phyloP scores from a whole-genome alignment of 2,888 invertebrate species.

The Drosophila sordidapex region DNA sequence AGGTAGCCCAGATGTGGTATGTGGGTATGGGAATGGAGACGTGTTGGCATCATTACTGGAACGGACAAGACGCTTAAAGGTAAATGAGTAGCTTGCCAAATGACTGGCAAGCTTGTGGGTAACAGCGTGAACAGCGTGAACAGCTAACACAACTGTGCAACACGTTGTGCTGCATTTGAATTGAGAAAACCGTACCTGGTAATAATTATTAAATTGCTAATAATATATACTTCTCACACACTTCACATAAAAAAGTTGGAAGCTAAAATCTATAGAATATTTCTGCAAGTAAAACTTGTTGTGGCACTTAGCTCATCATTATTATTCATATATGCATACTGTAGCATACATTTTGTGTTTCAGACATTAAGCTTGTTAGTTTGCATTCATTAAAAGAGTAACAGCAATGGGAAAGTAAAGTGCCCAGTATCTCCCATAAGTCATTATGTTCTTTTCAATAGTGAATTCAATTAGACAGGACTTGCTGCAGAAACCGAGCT shows the following conservation, averaged over 20 bases:
- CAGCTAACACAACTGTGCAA: slow-evolving; percentile 15
- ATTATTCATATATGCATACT: not conserved
- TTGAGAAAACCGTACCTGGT: slow-evolving; percentile 10
- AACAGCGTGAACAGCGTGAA: slow-evolving; percentile 13
- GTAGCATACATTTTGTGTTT: not conserved
- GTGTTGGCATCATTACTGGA: slow-evolving; percentile 46
- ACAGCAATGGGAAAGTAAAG: not conserved
- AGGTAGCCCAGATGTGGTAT: slow-evolving; percentile 35
- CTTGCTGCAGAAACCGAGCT: slow-evolving; percentile 1
- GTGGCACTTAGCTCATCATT: not conserved
- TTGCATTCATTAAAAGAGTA: not conserved
- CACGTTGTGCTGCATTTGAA: slow-evolving; percentile 38
- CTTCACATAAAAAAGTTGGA: not conserved
- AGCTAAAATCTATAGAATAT: not conserved
- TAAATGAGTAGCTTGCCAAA: slow-evolving; percentile 58
- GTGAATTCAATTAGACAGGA: slow-evolving; percentile 61
- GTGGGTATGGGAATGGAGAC: slow-evolving; percentile 14
- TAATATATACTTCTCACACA: not conserved
- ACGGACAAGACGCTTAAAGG: slow-evolving; percentile 66
- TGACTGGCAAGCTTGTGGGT: slow-evolving; percentile 36
- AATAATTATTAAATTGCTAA: slow-evolving; percentile 24
- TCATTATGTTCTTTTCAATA: slow-evolving; percentile 4
- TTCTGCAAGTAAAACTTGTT: not conserved
- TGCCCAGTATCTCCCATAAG: not conserved
- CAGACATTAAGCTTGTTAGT: not conserved